Evolutionary conservation across 2,797 vertebrate species (phyloP), one percentile per base, ranked within the genome.

Genomic region (Clarias platycephalus): DNA sequence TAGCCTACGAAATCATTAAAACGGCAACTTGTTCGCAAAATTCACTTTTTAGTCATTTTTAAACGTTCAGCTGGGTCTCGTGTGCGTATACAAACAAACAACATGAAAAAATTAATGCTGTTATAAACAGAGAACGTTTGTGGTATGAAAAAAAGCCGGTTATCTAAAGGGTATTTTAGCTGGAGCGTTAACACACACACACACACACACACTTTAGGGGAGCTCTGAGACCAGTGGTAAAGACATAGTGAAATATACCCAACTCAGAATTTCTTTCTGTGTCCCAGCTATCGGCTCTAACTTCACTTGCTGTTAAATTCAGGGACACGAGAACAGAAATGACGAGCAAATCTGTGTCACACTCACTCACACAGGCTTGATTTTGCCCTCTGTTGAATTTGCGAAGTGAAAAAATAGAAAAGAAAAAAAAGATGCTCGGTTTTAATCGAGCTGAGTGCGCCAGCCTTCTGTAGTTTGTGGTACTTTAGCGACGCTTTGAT

Each of bases 401-500:
- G 70, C 3, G 20, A 34, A 58, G 55, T 57, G 18, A 34, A 58
- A 5, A 2, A 10, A 31, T 12, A 76, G 34, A 34, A 9, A 1
- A 5, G 28, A 34, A 77, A 77, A 77, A 37, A 75, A 76, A 20
- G 18, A 76, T 0, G 55, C 53, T 34, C 10, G 0, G 20, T 58
- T 77, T 55, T 6, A 77, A 60, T 15, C 7, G 74, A 77, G 55
- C 20, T 16, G 75, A 60, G 12, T 77, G 55, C 75, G 4, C 57
- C 34, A 26, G 57, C 31, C 7, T 78, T 60, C 20, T 62, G 31
- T 78, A 78, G 55, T 77, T 34, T 77, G 57, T 60, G 74, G 28
- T 37, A 31, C 31, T 60, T 60, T 60, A 77, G 75, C 7, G 18
- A 62, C 2, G 18, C 76, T 40, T 62, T 62, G 57, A 78, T 40